phyloP scores from a whole-genome alignment of 2,113 vertebrate genomes.

The Mesembrinibis cayennensis region DNA sequence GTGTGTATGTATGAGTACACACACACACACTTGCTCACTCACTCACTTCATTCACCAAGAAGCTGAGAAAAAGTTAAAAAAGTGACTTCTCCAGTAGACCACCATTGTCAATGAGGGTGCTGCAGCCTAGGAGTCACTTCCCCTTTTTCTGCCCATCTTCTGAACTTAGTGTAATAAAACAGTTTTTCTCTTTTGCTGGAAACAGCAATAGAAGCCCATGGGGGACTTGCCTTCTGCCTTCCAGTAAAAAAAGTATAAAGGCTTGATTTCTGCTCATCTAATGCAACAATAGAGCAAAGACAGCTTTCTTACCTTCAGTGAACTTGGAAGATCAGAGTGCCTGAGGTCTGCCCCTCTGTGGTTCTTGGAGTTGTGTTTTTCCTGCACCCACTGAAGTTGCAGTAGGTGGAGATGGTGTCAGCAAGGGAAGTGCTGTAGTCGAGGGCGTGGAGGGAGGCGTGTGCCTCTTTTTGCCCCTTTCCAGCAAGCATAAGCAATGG shows the following conservation, averaged over 20 bases:
- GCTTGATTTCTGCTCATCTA: background rate
- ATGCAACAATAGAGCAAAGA: background rate
- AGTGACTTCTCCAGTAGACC: background rate
- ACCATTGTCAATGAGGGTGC: background rate
- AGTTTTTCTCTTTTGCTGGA: background rate
- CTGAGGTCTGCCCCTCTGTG: background rate
- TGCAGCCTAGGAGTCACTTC: background rate
- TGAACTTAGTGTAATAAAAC: background rate
- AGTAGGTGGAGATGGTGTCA: background rate
- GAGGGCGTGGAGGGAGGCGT: fast-evolving
- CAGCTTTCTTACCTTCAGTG: background rate
- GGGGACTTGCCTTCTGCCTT: background rate
- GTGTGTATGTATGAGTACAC: background rate
- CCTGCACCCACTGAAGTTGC: background rate
- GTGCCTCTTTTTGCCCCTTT: background rate
- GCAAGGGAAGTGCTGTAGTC: background rate
- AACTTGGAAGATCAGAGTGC: background rate
- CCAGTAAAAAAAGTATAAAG: background rate
- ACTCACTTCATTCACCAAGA: background rate
- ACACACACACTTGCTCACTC: background rate
- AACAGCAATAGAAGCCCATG: background rate
- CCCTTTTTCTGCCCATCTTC: background rate
- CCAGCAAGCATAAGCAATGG: background rate
- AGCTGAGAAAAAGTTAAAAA: background rate
- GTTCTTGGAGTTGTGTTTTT: background rate